Percentiles rank a stretch among this genome's conserved stretches.
Evolutionary conservation across 2,797 vertebrate genomes (phyloP).

Genomic region (Telmatherina bonti): DNA sequence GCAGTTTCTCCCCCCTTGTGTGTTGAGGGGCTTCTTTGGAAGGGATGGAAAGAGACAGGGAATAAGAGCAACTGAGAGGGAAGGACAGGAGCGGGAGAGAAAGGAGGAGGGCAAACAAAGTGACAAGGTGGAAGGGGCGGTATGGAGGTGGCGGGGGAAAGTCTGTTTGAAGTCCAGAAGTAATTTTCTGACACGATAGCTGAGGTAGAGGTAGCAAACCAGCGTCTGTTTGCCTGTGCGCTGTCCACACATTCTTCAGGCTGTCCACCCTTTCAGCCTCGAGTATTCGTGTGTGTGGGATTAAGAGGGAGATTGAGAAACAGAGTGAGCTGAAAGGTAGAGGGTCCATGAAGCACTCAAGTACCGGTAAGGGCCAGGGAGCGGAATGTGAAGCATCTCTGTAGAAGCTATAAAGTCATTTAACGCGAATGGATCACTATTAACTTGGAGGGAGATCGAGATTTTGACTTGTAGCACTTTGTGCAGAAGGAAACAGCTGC

Average conservation of each 20-base stretch:
- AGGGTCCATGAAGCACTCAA: constrained; percentile 65
- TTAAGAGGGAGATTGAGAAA: constrained; percentile 13
- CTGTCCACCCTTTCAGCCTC: constrained; percentile 40
- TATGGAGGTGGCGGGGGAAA: constrained; percentile 42
- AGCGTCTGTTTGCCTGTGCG: constrained; percentile 33
- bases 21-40: constrained; percentile 44
- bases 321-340: constrained; percentile 60
- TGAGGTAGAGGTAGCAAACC: constrained; percentile 46
- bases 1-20: constrained; percentile 46
- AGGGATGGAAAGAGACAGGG: constrained; percentile 13
- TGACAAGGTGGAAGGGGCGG: constrained; percentile 48
- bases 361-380: constrained; percentile 61
- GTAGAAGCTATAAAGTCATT: constrained; percentile 65
- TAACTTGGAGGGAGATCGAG: constrained; percentile 45
- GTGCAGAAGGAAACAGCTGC: constrained; percentile 26
- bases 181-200: constrained; percentile 64
- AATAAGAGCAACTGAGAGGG: constrained; percentile 10
- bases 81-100: constrained; percentile 23
- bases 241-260: constrained; percentile 43
- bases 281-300: constrained; percentile 51
- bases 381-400: constrained; percentile 61
- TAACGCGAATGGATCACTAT: constrained; percentile 56
- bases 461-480: constrained; percentile 39
- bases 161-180: constrained; percentile 70
- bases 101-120: constrained; percentile 55